Base-by-base conservation (phyloP, 2,888 invertebrate genomes). In the Hydrotaea diabolus region DNA sequence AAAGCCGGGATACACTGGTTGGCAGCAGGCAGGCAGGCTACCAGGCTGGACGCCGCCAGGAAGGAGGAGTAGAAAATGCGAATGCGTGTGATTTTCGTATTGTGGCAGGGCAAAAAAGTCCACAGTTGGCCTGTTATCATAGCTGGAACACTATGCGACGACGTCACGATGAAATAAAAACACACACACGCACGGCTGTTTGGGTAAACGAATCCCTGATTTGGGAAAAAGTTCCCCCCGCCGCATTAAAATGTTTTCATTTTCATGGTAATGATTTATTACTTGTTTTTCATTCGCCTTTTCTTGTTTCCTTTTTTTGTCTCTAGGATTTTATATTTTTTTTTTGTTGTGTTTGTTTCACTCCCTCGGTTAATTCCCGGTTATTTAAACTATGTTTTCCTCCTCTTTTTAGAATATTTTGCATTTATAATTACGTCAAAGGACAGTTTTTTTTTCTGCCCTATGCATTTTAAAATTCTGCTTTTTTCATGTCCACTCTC, bases 261-360 rank as follows among this genome's bases (percentile, higher is more conserved):
- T 78, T 79, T 69, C 76, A 74, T 62, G 82, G 76, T 77, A 82
- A 85, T 85, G 85, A 85, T 85, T 85, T 85, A 85, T 85, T 85
- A 77, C 82, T 31, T 55, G 43, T 69, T 69, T 69, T 46, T 23
- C 69, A 69, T 69, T 69, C 23, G 69, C 69, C 43, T 39, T n/a
- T 46, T 46, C 69, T 73, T 76, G 73, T 77, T 66, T 31, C 64
- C 72, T 69, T 5, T 15, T 46, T 69, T 39, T 19, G 39, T 43
- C 39, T 39, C 7, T 69, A 13, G 69, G 69, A 69, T 69, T 69
- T 69, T 66, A 66, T 66, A 66, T 66, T 66, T 66, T 66, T 59
- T 59, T n/a, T 36, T 26, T 26, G 36, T 36, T 2, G 17, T 66
- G 66, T 66, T 23, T 23, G 23, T 23, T 79, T 73, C 55, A 57